Percentiles rank a stretch among this genome's conserved stretches.
Evolutionary conservation across 2,888 invertebrate genomes (phyloP).

Genomic region (Lasioglossum morio): DNA sequence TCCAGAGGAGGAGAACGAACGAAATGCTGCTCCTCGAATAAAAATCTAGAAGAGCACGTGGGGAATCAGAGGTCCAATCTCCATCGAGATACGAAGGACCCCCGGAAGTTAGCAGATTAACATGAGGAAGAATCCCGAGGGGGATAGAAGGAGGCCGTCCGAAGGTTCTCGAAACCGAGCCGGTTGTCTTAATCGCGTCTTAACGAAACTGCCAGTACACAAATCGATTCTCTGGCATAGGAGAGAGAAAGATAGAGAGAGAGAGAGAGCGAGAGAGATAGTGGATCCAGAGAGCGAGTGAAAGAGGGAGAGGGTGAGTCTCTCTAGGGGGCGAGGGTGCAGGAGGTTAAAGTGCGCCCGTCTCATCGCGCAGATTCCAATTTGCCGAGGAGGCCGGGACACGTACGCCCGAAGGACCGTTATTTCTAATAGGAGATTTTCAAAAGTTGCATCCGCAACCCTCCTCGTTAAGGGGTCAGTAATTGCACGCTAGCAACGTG

Average conservation of each 20-base stretch:
- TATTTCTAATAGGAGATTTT: constrained; percentile 84
- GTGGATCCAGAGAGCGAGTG: not conserved
- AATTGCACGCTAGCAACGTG: constrained; percentile 81
- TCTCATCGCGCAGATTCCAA: constrained; percentile 69
- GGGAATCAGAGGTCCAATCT: not conserved
- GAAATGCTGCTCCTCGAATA: not conserved
- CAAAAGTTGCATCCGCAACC: constrained; percentile 81
- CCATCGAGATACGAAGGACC: not conserved
- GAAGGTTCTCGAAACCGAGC: not conserved
- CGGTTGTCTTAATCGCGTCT: constrained; percentile 42
- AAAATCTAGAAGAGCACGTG: not conserved
- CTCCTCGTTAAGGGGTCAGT: constrained; percentile 80
- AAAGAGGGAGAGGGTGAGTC: not conserved
- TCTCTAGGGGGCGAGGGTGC: not conserved
- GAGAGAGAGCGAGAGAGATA: not conserved
- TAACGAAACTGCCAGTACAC: constrained; percentile 48
- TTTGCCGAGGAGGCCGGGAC: constrained; percentile 70
- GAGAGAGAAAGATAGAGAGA: not conserved
- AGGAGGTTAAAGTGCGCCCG: constrained; percentile 47
- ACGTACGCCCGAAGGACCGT: constrained; percentile 77
- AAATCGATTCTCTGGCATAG: constrained; percentile 48
- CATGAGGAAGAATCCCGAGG: constrained; percentile 6
- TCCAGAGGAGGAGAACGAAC: not conserved
- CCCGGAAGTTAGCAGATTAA: not conserved
- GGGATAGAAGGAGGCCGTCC: not conserved